Percentiles rank a stretch among this genome's conserved stretches.
Conservation (phyloP, 2,113 vertebrate genomes). For the Argyrosomus japonicus region DNA sequence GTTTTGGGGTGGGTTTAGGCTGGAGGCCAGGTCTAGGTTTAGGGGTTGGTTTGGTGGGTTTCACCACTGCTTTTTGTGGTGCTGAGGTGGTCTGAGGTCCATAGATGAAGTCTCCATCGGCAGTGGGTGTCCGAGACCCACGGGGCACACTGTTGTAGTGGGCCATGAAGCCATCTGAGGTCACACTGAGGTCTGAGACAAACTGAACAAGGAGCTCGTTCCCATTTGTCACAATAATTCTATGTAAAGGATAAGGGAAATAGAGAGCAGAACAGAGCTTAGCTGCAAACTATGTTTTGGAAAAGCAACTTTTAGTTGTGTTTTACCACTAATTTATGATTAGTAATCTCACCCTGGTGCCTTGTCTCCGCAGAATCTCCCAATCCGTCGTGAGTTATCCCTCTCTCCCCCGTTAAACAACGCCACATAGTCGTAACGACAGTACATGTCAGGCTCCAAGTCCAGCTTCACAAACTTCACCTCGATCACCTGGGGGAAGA, state of each 20-base stretch:
- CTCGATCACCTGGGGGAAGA: slow-evolving; percentile 85
- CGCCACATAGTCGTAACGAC: slow-evolving; percentile 92
- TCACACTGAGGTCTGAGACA: slow-evolving; percentile 92
- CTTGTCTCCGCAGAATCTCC: slow-evolving; percentile 89
- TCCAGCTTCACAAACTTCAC: slow-evolving; percentile 92
- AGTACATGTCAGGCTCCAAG: slow-evolving; percentile 89
- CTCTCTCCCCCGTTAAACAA: slow-evolving; percentile 88
- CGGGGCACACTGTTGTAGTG: slow-evolving; percentile 82
- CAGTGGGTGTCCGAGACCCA: slow-evolving; percentile 71
- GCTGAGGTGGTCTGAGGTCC: slow-evolving; percentile 62
- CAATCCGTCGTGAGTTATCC: slow-evolving; percentile 87
- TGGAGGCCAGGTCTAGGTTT: slow-evolving; percentile 19
- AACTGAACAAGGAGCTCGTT: slow-evolving; percentile 93
- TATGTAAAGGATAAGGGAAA: slow-evolving; percentile 29
- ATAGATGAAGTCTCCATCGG: slow-evolving; percentile 72
- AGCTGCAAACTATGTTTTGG: background rate
- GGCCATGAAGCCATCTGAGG: slow-evolving; percentile 91
- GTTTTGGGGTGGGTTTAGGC: slow-evolving; percentile 38
- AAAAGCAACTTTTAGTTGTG: background rate
- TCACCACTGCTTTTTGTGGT: slow-evolving; percentile 21
- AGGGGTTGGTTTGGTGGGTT: slow-evolving; percentile 42
- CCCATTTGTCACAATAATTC: slow-evolving; percentile 86
- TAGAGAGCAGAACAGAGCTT: background rate
- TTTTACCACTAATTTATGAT: background rate
- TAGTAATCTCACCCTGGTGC: slow-evolving; percentile 83